phyloP scores from a whole-genome alignment of 2,888 invertebrate genomes.

The Acanthococcus lagerstroemiae region DNA sequence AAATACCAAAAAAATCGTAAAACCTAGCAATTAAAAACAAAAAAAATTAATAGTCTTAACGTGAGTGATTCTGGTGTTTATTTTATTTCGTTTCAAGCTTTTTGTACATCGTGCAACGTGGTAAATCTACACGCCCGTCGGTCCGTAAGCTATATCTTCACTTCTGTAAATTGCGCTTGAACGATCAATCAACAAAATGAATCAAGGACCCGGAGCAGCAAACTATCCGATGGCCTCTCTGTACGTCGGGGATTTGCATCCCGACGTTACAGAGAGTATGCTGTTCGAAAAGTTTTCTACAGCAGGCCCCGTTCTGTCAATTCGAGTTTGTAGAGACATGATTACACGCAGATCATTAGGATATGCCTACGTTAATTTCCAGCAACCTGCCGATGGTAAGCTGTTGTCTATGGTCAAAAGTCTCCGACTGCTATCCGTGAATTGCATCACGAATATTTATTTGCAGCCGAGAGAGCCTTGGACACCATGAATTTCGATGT shows the following conservation, averaged over 20 bases:
- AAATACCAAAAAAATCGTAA: slow-evolving; percentile 26
- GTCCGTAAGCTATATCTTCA: slow-evolving; percentile 5
- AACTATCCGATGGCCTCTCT: slow-evolving; percentile 93
- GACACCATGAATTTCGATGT: slow-evolving; percentile 99
- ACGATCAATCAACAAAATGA: slow-evolving; percentile 49
- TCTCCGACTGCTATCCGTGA: too few species aligned
- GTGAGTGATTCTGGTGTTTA: slow-evolving; percentile 9
- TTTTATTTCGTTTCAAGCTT: background rate
- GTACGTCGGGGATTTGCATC: slow-evolving; percentile 97
- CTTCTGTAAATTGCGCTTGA: background rate
- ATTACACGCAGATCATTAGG: slow-evolving; percentile 94
- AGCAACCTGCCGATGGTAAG: slow-evolving; percentile 98
- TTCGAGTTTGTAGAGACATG: slow-evolving; percentile 97
- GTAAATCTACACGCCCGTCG: slow-evolving; percentile 27
- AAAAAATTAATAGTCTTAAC: slow-evolving; percentile 18
- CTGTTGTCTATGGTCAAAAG: too few species aligned
- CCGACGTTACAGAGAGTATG: slow-evolving; percentile 97
- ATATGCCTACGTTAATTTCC: slow-evolving; percentile 99
- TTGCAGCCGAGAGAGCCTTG: slow-evolving; percentile 88
- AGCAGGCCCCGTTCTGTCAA: slow-evolving; percentile 96
- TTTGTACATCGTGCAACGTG: slow-evolving; percentile 22
- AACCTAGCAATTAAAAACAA: slow-evolving; percentile 13
- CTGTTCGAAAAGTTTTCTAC: slow-evolving; percentile 99
- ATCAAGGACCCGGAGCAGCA: slow-evolving; percentile 74
- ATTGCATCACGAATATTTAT: background rate